Conservation (phyloP, 2,888 invertebrate species). For the Drosophila ustulata region DNA sequence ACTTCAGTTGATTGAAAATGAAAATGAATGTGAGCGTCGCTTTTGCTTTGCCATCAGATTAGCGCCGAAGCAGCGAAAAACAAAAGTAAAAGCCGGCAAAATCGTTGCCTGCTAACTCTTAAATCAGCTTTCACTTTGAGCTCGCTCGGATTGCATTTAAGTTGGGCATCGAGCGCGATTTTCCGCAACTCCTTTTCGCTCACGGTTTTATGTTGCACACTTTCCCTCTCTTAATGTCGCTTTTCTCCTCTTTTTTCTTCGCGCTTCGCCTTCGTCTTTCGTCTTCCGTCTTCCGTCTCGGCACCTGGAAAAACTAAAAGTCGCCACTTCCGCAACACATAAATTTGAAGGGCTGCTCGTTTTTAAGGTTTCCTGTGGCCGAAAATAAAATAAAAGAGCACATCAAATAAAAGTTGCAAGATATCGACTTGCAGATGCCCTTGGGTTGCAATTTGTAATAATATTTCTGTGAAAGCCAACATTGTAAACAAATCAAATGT, state of each 20-base stretch:
- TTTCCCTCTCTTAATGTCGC: not conserved
- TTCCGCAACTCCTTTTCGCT: slow-evolving; percentile 16
- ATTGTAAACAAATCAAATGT: too few species aligned
- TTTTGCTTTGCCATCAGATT: slow-evolving; percentile 27
- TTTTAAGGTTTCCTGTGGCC: slow-evolving; percentile 59
- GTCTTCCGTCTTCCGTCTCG: slow-evolving; percentile 20
- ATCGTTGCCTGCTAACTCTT: slow-evolving; percentile 37
- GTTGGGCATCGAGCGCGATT: slow-evolving; percentile 22
- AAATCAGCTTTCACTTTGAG: slow-evolving; percentile 50
- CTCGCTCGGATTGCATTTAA: slow-evolving; percentile 44
- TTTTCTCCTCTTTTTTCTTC: not conserved
- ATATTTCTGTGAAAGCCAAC: too few species aligned
- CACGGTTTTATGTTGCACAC: not conserved
- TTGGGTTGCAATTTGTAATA: not conserved
- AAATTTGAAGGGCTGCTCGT: slow-evolving; percentile 63
- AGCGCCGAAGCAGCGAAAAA: slow-evolving; percentile 4
- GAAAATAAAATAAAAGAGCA: slow-evolving; percentile 29
- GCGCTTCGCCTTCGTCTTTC: not conserved
- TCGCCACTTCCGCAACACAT: slow-evolving; percentile 70
- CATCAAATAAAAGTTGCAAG: not conserved
- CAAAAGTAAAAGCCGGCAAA: slow-evolving; percentile 22
- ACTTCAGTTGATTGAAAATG: slow-evolving; percentile 74
- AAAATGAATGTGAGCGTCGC: slow-evolving; percentile 41
- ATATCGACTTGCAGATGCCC: slow-evolving; percentile 1
- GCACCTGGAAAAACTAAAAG: slow-evolving; percentile 70